Evolutionary conservation across 2,113 vertebrate genomes (phyloP).

Genomic region (Felis catus): DNA sequence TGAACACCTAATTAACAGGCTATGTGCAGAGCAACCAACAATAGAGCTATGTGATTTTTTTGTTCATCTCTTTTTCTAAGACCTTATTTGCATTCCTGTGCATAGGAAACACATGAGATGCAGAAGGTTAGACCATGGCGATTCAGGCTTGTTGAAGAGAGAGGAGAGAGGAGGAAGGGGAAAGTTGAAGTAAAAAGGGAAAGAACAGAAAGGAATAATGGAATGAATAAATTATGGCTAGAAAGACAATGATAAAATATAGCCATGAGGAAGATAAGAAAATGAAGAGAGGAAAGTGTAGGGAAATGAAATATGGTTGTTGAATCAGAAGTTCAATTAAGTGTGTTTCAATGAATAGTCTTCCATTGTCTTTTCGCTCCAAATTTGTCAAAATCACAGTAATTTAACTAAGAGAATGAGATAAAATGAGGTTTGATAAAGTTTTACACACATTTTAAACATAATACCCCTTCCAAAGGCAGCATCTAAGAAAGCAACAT

Average conservation of each 20-base stretch:
- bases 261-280: slow-evolving; percentile 71
- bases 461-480: not conserved
- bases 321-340: slow-evolving; percentile 77
- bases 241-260: slow-evolving; percentile 76
- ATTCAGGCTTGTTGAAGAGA: not conserved
- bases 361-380: slow-evolving; percentile 50
- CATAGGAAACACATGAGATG: not conserved
- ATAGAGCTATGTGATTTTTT: not conserved
- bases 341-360: slow-evolving; percentile 57
- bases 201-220: slow-evolving; percentile 37
- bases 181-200: not conserved
- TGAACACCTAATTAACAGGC: not conserved
- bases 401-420: slow-evolving; percentile 44
- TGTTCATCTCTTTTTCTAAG: not conserved
- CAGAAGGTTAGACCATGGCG: not conserved
- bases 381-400: slow-evolving; percentile 69
- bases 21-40: not conserved
- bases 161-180: not conserved
- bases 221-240: slow-evolving; percentile 74
- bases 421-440: not conserved
- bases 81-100: not conserved
- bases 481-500: not conserved
- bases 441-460: slow-evolving; percentile 31
- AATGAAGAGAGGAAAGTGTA: slow-evolving; percentile 51
- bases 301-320: slow-evolving; percentile 73